Evolutionary conservation across 2,113 vertebrate species (phyloP), one percentile per base, ranked within the genome.

Genomic region (Geothlypis trichas): DNA sequence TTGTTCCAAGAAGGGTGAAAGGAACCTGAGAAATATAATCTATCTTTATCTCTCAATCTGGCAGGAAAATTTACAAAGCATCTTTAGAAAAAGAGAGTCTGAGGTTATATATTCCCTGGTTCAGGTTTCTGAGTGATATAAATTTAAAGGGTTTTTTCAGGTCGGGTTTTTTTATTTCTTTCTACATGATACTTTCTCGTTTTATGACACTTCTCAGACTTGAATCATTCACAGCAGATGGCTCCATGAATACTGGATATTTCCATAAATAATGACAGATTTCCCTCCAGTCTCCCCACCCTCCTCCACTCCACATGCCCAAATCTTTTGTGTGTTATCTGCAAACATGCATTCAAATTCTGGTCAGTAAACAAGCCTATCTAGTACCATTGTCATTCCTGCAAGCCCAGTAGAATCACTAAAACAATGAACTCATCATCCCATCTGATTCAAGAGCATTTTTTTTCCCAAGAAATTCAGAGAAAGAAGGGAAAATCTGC

Each of bases 201-300:
- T 96, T 96, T 95, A 93, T 95, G 80, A 87, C 74, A 87, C 51
- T 93, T 96, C 74, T 96, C 89, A 92, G 77, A 93, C 49, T 91
- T 95, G 77, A 97, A 94, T 97, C 78, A 87, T 66, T 96, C 87
- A 80, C 39, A 97, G 77, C 76, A 97, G 95, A 97, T 97, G 94
- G 91, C 74, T 94, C 68, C 52, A 87, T 95, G 88, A 96, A 96
- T 92, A 95, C 79, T 83, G 87, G 84, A 79, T 93, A 96, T 97
- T 97, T 97, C 91, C 95, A 91, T 96, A 96, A 96, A 92, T 94
- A 96, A 95, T 97, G 93, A 95, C 82, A 95, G 77, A 96, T 89
- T 96, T 95, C 87, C 83, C 82, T 96, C 62, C 86, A 88, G 71
- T 97, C 89, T 92, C 89, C 69, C 91, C 91, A 94, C 95, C 95